Evolutionary conservation across 2,113 vertebrate genomes (phyloP), one percentile per base, ranked within the genome.

Genomic region (Chaenocephalus aceratus): DNA sequence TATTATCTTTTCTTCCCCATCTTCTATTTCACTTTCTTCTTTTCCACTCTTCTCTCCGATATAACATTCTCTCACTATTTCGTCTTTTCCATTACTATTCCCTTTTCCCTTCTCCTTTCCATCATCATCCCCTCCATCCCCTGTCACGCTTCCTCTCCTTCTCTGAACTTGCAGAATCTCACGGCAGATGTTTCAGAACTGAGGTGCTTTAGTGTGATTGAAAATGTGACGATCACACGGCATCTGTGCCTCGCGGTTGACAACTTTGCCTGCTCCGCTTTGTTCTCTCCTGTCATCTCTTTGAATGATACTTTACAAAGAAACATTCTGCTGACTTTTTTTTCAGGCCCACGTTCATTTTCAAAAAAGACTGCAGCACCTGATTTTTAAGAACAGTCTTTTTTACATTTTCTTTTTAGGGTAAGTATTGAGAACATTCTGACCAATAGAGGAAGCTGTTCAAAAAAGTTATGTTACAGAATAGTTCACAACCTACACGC

Each of bases 131-230:
- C 58, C 26, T 54, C 53, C 34, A 10, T 34, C 34, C 45, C 1
- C 3, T 41, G 13, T 26, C 36, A 52, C 10, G 0, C 23, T n/a
- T 68, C 10, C 10, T 70, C 26, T 60, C 62, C 21, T 75, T 46
- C 12, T 57, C 52, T 77, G 45, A 78, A 72, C 65, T 30, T 58
- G 45, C 54, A 74, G 71, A 69, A 86, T 80, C 77, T 56, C 57
- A 73, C 67, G 64, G 68, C 84, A 75, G 76, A 74, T 83, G 77
- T 74, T 82, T 51, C 52, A 41, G 64, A 69, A 69, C 52, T 83
- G 72, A 74, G 68, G 59, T 69, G 72, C 56, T 72, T 52, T 18
- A 59, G 59, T 44, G 26, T 65, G 65, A 86, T 58, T 76, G 75
- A 86, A 78, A 74, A 61, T 65, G 73, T 69, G 72, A 81, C 77